Evolutionary conservation across 2,113 vertebrate species (phyloP).

Genomic region (Oreochromis tanganicae): DNA sequence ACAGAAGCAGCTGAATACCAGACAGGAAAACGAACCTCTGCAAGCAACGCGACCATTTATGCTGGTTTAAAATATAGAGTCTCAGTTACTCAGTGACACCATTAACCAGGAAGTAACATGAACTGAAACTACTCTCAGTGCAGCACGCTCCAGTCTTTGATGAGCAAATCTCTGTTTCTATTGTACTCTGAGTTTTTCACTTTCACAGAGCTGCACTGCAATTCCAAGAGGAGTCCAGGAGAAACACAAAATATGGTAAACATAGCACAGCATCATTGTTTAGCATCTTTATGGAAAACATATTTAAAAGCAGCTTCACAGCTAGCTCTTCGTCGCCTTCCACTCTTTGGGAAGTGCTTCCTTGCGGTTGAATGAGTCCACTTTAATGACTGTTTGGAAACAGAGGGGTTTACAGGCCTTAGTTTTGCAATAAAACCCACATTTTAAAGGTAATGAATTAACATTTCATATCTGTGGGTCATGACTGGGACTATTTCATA

Average conservation of each 20-base stretch:
- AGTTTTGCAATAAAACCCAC: background rate
- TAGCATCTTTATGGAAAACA: background rate
- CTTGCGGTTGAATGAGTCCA: background rate
- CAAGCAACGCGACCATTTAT: background rate
- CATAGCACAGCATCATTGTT: background rate
- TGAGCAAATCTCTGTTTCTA: background rate
- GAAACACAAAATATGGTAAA: background rate
- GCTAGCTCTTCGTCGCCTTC: accelerated
- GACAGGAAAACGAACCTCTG: background rate
- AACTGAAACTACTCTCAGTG: background rate
- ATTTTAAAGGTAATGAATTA: accelerated
- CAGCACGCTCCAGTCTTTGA: background rate
- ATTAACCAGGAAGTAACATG: background rate
- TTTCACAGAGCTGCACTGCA: background rate
- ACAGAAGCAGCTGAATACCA: background rate
- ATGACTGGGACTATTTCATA: background rate
- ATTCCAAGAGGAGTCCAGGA: background rate
- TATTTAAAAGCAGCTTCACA: background rate
- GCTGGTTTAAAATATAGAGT: background rate
- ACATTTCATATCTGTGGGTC: background rate
- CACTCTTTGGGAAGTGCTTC: background rate
- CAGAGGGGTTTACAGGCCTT: background rate
- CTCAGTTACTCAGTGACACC: background rate
- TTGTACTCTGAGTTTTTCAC: background rate
- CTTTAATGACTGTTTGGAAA: background rate